Conservation (phyloP, 2,797 vertebrate genomes). For the Crenuchus spilurus region DNA sequence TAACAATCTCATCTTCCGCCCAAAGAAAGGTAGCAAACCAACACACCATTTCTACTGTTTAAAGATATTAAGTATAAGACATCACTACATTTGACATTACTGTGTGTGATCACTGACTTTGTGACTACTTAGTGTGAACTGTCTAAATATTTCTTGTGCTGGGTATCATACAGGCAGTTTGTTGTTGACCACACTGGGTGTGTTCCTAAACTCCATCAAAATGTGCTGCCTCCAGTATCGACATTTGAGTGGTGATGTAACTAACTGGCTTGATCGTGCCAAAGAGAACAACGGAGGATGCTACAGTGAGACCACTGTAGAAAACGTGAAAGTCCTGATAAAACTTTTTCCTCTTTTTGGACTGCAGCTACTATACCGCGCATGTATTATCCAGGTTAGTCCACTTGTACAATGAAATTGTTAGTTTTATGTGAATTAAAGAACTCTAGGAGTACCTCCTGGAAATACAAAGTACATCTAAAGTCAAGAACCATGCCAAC, state of each 20-base stretch:
- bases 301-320: constrained; percentile 85
- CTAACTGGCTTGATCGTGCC: constrained; percentile 84
- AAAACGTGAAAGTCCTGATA: constrained; percentile 83
- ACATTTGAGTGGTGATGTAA: constrained; percentile 68
- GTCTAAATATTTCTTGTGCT: background rate
- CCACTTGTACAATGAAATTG: background rate
- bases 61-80: too few relatives aligned
- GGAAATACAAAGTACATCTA: background rate
- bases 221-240: constrained; percentile 70
- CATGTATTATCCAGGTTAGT: constrained; percentile 86
- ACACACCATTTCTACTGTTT: background rate
- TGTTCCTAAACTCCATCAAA: constrained; percentile 81
- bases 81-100: background rate
- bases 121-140: background rate
- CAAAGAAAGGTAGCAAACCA: constrained; percentile 82
- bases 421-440: background rate
- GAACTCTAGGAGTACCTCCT: background rate
- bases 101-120: background rate
- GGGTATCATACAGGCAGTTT: constrained; percentile 75
- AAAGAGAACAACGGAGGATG: constrained; percentile 85
- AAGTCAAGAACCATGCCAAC: background rate
- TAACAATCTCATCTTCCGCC: constrained; percentile 85
- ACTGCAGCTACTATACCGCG: constrained; percentile 88
- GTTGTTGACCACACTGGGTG: constrained; percentile 77
- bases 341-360: constrained; percentile 85